Base-by-base conservation (phyloP, 1,140 invertebrate genomes). In the Eciton burchellii region DNA sequence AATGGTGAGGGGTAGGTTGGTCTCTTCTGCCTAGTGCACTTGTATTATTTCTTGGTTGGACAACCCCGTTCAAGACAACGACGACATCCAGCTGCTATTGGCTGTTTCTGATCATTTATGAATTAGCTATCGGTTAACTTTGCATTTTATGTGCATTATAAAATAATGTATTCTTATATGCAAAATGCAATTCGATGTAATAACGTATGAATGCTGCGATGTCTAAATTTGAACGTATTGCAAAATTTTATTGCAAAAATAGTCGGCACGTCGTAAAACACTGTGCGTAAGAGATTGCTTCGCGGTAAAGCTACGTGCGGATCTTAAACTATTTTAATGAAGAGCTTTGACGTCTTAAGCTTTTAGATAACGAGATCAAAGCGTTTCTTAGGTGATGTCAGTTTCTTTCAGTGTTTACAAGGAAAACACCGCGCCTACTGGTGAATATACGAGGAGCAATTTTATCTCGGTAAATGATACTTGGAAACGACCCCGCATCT, bases 41-140 rank as follows among this genome's bases (percentile, higher is more conserved):
- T 91, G 92, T 93, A 92, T 92, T 93, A 93, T 92, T 92, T 90
- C 89, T 89, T 88, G 88, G 84, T 90, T 84, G 88, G 90, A 92
- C 91, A 91, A 90, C 84, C 91, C 89, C 84, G 84, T 84, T 85
- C 83, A 88, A 86, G 87, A 91, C 85, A 90, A 89, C 87, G 91
- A 91, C 83, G 87, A 70, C 89, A 88, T 91, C 90, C 91, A 90
- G 91, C 91, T 92, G 91, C 90, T 90, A 91, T 86, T 76, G 86
- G 81, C 83, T 87, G 84, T 71, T 79, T 57, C 83, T 68, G 59
- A 84, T 87, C 77, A 83, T 57, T 81, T 59, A 49, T 35, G 77
- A 81, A 87, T 88, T 87, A 77, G 60, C 72, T 70, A 73, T 72
- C 84, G 84, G 71, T 81, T 76, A 79, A 56, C 65, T 70, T 79